These are phyloP conservation scores for Pipra filicauda DNA, from an alignment of 2,113 vertebrate genomes.

Conservation along the genomic window DNA sequence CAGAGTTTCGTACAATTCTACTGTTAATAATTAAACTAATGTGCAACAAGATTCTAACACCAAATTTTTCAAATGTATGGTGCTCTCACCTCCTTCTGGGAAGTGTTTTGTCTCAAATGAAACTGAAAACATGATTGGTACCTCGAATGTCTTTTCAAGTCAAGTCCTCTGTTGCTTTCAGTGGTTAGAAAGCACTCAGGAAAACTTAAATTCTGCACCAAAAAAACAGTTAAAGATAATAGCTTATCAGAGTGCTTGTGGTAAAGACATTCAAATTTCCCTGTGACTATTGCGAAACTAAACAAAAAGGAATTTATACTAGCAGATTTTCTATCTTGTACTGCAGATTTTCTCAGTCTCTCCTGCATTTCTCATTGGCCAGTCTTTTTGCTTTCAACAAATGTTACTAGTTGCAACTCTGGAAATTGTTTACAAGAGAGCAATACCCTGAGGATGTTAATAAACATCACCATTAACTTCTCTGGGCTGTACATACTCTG, in stretches of 20 bases:
- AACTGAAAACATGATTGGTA: background rate
- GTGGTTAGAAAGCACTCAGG: background rate
- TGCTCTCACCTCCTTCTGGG: background rate
- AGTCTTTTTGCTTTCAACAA: background rate
- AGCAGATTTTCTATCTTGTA: background rate
- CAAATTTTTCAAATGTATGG: background rate
- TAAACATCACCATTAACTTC: background rate
- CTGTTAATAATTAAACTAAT: background rate
- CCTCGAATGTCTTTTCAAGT: background rate
- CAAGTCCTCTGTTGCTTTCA: background rate
- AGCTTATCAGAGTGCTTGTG: background rate
- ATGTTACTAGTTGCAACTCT: background rate
- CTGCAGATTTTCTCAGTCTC: background rate
- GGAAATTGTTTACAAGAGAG: background rate
- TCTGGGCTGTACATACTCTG: background rate
- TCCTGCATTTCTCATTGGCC: background rate
- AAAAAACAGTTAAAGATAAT: background rate
- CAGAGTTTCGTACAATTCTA: background rate
- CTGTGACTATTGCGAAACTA: background rate
- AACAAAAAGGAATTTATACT: background rate
- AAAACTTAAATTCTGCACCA: background rate
- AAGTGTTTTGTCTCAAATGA: background rate
- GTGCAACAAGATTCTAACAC: background rate
- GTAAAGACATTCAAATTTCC: background rate
- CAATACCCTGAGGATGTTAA: background rate